A percentile compares a stretch with the other conserved stretches of the same genome.
These are phyloP conservation scores for Loxodonta africana DNA, from an alignment of 2,113 vertebrate genomes.

Conservation along the genomic window DNA sequence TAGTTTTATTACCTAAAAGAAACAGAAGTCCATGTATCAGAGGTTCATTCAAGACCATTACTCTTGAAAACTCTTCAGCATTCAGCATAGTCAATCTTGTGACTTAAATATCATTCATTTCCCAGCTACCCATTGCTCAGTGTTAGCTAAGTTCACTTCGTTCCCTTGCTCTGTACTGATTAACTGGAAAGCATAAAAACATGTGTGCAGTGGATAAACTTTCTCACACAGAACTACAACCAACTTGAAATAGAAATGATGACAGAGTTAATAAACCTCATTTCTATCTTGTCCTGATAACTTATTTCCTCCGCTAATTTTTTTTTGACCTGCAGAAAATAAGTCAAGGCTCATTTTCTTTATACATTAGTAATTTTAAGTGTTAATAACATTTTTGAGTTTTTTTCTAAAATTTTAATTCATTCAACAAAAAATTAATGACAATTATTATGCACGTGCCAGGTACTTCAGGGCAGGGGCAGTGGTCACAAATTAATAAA, in stretches of 20 bases:
- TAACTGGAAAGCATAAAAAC: neutral
- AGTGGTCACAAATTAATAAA: neutral
- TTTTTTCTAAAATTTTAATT: neutral
- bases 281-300: neutral
- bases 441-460: neutral
- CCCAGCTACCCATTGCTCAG: neutral
- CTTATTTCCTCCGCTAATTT: slow-evolving; percentile 18
- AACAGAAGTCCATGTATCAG: neutral
- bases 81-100: neutral
- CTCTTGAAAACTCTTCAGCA: neutral
- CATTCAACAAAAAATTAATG: neutral
- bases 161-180: neutral
- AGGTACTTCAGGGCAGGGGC: neutral
- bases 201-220: neutral
- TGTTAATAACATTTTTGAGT: neutral
- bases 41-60: neutral
- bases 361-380: neutral
- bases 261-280: neutral
- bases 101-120: neutral
- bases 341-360: neutral
- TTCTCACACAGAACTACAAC: neutral
- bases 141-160: neutral
- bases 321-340: neutral
- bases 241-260: neutral
- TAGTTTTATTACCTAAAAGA: neutral